A percentile compares a stretch with the other conserved stretches of the same genome.
Evolutionary conservation across 2,797 vertebrate species (phyloP).

Genomic region (Ctenopoma kingsleyae): DNA sequence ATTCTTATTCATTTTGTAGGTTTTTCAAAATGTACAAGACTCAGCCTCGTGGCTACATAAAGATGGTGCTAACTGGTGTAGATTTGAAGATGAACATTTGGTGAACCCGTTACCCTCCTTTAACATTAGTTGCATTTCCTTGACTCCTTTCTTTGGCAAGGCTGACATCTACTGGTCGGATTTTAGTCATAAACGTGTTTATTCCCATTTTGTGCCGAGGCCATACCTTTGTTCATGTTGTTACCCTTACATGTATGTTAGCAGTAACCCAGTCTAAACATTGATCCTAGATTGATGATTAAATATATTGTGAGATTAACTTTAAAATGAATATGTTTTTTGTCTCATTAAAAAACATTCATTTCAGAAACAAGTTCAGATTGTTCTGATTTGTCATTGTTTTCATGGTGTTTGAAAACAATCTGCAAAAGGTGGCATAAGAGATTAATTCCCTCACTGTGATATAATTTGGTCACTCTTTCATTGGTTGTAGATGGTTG

Average conservation of each 20-base stretch:
- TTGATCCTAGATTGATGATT: not conserved
- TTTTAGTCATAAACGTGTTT: not conserved
- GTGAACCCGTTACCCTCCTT: slow-evolving; percentile 22
- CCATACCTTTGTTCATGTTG: not conserved
- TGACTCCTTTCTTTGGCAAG: slow-evolving; percentile 21
- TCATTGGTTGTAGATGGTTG: slow-evolving; percentile 56
- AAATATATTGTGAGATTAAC: not conserved
- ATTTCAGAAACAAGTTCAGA: not conserved
- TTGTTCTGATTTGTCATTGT: not conserved
- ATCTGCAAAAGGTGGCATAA: slow-evolving; percentile 26
- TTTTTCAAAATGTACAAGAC: not conserved
- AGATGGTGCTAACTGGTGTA: not conserved
- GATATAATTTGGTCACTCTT: slow-evolving; percentile 56
- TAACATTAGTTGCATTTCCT: not conserved
- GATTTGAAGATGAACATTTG: not conserved
- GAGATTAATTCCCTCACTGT: slow-evolving; percentile 49
- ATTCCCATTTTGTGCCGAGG: not conserved
- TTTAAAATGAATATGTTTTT: slow-evolving; percentile 4
- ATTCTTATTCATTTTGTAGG: not conserved
- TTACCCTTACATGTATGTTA: not conserved
- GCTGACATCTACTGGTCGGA: slow-evolving; percentile 65
- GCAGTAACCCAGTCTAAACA: not conserved
- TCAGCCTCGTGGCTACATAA: not conserved
- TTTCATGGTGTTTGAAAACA: slow-evolving; percentile 4
- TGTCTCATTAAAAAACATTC: not conserved